Conservation (phyloP, 1,140 invertebrate genomes). For the Hyposmocoma kahamanoa region DNA sequence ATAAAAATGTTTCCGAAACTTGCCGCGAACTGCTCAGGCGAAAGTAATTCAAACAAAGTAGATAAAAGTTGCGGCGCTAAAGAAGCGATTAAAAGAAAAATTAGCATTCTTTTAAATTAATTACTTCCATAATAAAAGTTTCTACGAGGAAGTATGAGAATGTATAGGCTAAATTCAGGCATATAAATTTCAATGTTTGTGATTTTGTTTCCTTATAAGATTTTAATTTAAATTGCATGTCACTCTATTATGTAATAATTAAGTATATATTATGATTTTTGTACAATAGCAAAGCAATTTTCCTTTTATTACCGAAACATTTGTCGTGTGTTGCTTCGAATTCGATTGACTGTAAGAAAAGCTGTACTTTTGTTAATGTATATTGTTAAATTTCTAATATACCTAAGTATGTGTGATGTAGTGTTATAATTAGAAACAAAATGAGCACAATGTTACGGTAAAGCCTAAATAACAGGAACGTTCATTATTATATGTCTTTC, state of each 20-base stretch:
- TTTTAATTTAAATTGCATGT: neutral
- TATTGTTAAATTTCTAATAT: too few species aligned
- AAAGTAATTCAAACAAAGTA: slow-evolving; percentile 70
- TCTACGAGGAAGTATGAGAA: slow-evolving; percentile 41
- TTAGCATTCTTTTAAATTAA: slow-evolving; percentile 69
- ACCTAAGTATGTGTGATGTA: too few species aligned
- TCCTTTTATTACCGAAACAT: too few species aligned
- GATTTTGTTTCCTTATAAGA: too few species aligned
- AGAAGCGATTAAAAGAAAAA: slow-evolving; percentile 70
- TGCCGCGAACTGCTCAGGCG: slow-evolving; percentile 47
- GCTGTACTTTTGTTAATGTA: too few species aligned
- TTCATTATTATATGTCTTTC: neutral
- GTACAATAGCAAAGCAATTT: too few species aligned
- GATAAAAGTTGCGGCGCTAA: slow-evolving; percentile 67
- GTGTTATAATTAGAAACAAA: too few species aligned
- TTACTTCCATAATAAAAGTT: slow-evolving; percentile 63
- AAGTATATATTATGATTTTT: neutral
- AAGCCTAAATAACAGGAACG: neutral
- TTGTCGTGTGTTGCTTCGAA: too few species aligned
- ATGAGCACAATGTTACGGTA: neutral
- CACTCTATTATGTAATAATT: neutral
- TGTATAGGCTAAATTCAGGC: slow-evolving; percentile 43
- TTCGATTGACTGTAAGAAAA: too few species aligned
- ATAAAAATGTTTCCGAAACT: slow-evolving; percentile 43
- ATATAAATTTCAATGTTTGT: too few species aligned